Percentiles rank a stretch among this genome's conserved stretches.
These are phyloP conservation scores for Lasaia peninsularis DNA, from an alignment of 1,140 invertebrate species.

Conservation along the genomic window DNA sequence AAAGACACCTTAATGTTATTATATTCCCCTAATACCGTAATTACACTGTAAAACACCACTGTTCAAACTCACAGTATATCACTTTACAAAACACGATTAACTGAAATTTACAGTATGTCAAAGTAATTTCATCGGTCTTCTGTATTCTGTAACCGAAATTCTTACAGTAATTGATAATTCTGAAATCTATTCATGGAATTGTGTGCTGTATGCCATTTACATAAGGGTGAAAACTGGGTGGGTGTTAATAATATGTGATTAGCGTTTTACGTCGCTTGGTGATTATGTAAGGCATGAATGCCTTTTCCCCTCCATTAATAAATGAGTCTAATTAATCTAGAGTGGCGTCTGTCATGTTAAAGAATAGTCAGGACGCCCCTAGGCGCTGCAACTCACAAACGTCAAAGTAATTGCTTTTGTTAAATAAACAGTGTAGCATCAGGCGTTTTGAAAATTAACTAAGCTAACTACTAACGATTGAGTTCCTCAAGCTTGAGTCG, in stretches of 20 bases:
- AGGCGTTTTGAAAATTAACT: slow-evolving; percentile 13
- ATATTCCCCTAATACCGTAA: slow-evolving; percentile 32
- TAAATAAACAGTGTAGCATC: slow-evolving; percentile 48
- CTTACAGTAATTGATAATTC: slow-evolving; percentile 13
- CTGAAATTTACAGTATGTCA: slow-evolving; percentile 19
- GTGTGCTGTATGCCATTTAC: slow-evolving; percentile 1
- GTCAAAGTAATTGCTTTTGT: slow-evolving; percentile 62
- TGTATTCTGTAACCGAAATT: slow-evolving; percentile 22
- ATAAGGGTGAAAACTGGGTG: slow-evolving; percentile 4
- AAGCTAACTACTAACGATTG: background rate
- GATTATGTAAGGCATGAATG: slow-evolving; percentile 41
- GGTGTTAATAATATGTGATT: slow-evolving; percentile 15
- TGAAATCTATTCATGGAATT: slow-evolving; percentile 15
- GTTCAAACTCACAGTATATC: slow-evolving; percentile 22
- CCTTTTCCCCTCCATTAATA: slow-evolving; percentile 56
- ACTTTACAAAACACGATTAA: background rate
- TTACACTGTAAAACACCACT: slow-evolving; percentile 25
- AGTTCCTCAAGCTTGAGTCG: too few relatives aligned
- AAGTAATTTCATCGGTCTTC: slow-evolving; percentile 11
- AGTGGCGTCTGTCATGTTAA: slow-evolving; percentile 68
- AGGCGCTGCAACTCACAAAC: slow-evolving; percentile 45
- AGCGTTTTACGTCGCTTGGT: slow-evolving; percentile 15
- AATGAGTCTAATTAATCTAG: slow-evolving; percentile 69
- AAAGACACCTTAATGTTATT: background rate
- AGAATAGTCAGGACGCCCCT: slow-evolving; percentile 56